Evolutionary conservation across 1,140 invertebrate genomes (phyloP), one percentile per base, ranked within the genome.

Genomic region (Zaprionus vittiger): DNA sequence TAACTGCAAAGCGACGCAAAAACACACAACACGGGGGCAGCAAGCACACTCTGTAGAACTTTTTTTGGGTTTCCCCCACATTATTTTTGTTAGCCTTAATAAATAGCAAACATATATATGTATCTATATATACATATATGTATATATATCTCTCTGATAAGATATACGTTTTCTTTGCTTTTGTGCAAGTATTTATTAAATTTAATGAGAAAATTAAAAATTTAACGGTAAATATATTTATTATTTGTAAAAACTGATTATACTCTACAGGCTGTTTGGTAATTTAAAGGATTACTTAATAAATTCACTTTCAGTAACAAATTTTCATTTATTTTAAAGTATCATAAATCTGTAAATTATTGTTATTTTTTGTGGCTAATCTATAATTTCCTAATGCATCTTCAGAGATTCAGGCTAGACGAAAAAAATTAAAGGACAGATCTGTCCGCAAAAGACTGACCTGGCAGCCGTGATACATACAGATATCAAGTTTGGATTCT

Each of bases 1-100:
- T 55, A 65, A 55, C n/a, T 54, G 34, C 54, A 65, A 57, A 47
- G n/a, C 37, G 3, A 49, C 9, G 11, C 47, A 49, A 3, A 49
- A 2, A 20, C 20, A 52, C 11, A 52, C 15, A 11, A 24, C 15
- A 47, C 44, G 2, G 44, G 6, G 26, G 1, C 44, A 17, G 22
- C n/a, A 17, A 15, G n/a, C 6, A 17, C 41, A 44, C n/a, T 17
- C 28, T 56, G 11, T 31, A 56, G 7, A 24, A 56, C 14, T 56
- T 56, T 55, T 49, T 49, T 14, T 4, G 47, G 47, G 47, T 24
- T 52, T 52, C 12, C 47, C 47, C 47, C 41, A 47, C 17, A 24
- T 52, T 52, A 9, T 12, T 11, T 20, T 41, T 5, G 38, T n/a
- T 41, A 5, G 14, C 38, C 15, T 14, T 15, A 41, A 17, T 7